Base-by-base conservation (phyloP, 1,140 invertebrate species). In the Pemphigus obesinymphae region DNA sequence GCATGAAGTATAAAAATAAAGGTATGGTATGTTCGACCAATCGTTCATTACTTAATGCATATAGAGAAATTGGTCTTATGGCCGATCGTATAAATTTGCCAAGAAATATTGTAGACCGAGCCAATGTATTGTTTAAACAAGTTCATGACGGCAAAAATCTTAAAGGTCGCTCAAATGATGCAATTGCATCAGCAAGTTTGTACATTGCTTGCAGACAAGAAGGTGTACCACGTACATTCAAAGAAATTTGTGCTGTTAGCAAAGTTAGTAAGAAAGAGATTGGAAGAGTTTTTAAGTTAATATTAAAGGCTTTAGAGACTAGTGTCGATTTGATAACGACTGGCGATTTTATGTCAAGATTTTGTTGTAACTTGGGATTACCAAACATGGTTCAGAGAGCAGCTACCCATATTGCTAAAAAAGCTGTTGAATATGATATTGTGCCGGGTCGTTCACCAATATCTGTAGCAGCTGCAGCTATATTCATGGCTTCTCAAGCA, bases 191-290 rank as follows among this genome's bases (percentile, higher is more conserved):
- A 0, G 97, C 98, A 0, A 99, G 97, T 89, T 89, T 99, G 10
- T 99, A 99, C 86, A 99, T 99, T 84, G 97, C 98, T 1, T 99
- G 98, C 87, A 82, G 70, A 5, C 97, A 99, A 87, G 98, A 99
- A 88, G 96, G 96, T 15, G 98, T 99, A 0, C 98, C 98, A 0
- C 91, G 98, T 84, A 99, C 98, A 48, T 99, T 99, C 87, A 99
- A 97, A 90, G 97, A 99, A 91, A 99, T 99, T 73, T 99, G 97
- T 89, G 97, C 97, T 11, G 95, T 99, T 40, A 98, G 96, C 85
- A 98, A 97, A 89, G 96, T 99, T 66, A 98, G 97, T 84, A 99
- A 99, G 88, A 99, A 99, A 86, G 98, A 99, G 89, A 99, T 99
- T 85, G 98, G 98, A 3, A 88, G 97, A 84, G 97, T 96, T 86